These are phyloP conservation scores for Lordiphosa mommai DNA, from an alignment of 1,140 invertebrate genomes.

Conservation along the genomic window DNA sequence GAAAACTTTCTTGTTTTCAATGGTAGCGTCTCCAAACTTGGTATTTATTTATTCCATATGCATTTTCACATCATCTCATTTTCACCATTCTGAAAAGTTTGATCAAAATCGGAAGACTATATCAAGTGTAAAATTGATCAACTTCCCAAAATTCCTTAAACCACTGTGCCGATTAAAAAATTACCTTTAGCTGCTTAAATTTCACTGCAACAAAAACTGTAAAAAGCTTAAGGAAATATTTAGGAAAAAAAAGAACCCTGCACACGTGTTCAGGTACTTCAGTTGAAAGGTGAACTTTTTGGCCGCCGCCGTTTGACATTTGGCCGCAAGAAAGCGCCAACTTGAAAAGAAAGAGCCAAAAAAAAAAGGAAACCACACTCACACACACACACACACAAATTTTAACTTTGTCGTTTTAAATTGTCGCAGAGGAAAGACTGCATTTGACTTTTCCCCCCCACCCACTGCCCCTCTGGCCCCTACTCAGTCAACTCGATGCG, in stretches of 20 bases:
- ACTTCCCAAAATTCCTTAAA: too few relatives aligned
- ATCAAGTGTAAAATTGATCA: too few relatives aligned
- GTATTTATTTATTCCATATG: too few relatives aligned
- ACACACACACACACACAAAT: not conserved
- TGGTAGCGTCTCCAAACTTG: too few relatives aligned
- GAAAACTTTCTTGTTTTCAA: too few relatives aligned
- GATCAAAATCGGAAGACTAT: too few relatives aligned
- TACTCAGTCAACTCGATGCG: slow-evolving; percentile 45
- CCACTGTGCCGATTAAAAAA: slow-evolving; percentile 24
- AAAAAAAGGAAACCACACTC: slow-evolving; percentile 18
- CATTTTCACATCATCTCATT: too few relatives aligned
- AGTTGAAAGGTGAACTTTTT: not conserved
- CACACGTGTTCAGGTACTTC: slow-evolving; percentile 34
- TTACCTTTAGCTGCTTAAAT: slow-evolving; percentile 22
- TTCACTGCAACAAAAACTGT: slow-evolving; percentile 36
- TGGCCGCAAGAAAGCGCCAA: slow-evolving; percentile 59
- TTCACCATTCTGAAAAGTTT: too few relatives aligned
- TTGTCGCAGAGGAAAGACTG: slow-evolving; percentile 61
- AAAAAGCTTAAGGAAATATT: slow-evolving; percentile 46
- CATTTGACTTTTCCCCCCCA: slow-evolving; percentile 28
- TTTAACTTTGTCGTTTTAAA: slow-evolving; percentile 61
- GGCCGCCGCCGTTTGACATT: slow-evolving; percentile 69
- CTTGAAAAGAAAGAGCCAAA: slow-evolving; percentile 34
- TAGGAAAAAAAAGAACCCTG: slow-evolving; percentile 25
- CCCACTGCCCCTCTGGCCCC: too few relatives aligned